phyloP scores from a whole-genome alignment of 2,888 invertebrate genomes.

The Corbicula japonica region DNA sequence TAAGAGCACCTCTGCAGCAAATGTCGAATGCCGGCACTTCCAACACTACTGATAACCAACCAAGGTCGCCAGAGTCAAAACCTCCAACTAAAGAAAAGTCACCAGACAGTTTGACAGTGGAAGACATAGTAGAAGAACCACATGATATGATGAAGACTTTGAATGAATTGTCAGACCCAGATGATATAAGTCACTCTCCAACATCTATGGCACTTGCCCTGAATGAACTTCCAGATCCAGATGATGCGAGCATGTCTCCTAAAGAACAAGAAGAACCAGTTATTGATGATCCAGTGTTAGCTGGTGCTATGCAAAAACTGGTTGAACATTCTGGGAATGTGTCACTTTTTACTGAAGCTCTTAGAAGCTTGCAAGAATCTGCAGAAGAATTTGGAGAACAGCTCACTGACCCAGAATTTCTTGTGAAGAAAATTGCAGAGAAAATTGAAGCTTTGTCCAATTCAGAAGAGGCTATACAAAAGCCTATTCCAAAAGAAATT shows the following conservation, averaged over 20 bases:
- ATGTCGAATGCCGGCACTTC: too few relatives aligned
- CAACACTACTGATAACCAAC: too few relatives aligned
- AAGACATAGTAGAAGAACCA: conserved; percentile 50
- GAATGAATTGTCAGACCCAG: conserved; percentile 60
- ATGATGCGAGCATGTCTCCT: conserved; percentile 53
- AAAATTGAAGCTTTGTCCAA: conserved; percentile 48
- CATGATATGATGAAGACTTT: conserved; percentile 61
- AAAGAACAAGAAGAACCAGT: conserved; percentile 5
- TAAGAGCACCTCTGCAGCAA: too few relatives aligned
- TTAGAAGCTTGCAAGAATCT: conserved; percentile 56
- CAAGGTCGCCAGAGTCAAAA: neutral
- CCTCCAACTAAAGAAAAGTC: conserved; percentile 4
- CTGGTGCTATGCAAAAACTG: conserved; percentile 60
- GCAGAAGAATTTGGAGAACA: conserved; percentile 56
- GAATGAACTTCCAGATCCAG: conserved; percentile 60
- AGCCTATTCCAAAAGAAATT: neutral
- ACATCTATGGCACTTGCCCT: conserved; percentile 31
- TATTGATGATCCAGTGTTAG: conserved; percentile 47
- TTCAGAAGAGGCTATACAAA: neutral
- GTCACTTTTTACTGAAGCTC: conserved; percentile 54
- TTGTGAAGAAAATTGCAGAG: conserved; percentile 62
- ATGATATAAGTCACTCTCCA: conserved; percentile 55
- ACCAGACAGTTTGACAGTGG: too few relatives aligned
- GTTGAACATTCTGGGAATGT: conserved; percentile 61
- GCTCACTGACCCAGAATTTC: conserved; percentile 56